Evolutionary conservation across 37 sponge, comb jelly and placozoan species (phyloP), one percentile per base, ranked within the genome.

Genomic region (Agelas oroides): DNA sequence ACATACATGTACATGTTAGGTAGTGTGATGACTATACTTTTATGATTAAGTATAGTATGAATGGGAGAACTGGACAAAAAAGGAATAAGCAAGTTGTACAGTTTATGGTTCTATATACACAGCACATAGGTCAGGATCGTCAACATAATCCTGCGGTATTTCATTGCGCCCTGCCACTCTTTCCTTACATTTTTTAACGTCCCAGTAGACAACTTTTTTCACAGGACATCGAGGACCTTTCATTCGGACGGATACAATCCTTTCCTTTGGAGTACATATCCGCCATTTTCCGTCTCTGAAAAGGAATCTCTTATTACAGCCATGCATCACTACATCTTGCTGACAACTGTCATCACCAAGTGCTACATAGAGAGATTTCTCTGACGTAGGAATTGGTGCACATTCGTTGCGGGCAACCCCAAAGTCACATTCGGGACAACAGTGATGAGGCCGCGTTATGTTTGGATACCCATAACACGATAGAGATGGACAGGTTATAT

Each of bases 401-500:
- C 86, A 85, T 19, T 70, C 61, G 61, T 77, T 33, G 0, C 68
- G 38, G 0, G 59, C 58, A 18, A 85, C 40, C 12, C 86, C 86
- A 76, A 66, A 85, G 71, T 85, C 86, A n/a, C 86, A 85, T 27
- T 69, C 67, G 20, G 69, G 59, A 40, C 86, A 85, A 70, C 86
- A 85, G 15, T 57, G 3, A 14, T 56, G 70, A 1, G 69, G 46
- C 23, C 39, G 53, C 2, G 14, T 77, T 15, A 28, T 46, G 15
- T 25, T 33, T 28, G 78, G 78, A 40, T 70, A 85, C 23, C 86
- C 86, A 33, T 62, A 85, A 30, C 86, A 85, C 3, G 46, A 46
- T 46, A 8, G 3, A 8, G 46, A 46, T 46, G 46, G 46, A 46
- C 46, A 46, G 46, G 46, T 46, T 12, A 55, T 34, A 12, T 55